Base-by-base conservation (phyloP, 2,888 invertebrate genomes). In the Apamea anceps region DNA sequence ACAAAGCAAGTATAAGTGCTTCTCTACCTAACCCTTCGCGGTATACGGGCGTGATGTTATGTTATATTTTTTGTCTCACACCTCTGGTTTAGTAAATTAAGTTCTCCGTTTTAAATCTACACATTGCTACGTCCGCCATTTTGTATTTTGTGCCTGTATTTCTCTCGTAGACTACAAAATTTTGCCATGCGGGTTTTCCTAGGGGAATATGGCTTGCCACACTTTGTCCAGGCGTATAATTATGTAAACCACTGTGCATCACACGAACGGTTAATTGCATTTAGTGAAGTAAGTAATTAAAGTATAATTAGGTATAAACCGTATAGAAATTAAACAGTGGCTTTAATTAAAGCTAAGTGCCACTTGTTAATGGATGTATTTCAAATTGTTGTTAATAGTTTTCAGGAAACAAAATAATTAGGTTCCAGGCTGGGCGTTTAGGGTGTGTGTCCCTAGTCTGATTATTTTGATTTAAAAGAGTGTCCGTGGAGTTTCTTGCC, bases 211-310 rank as follows among this genome's bases (percentile, higher is more conserved):
- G 60, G 74, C 66, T 72, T 75, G 84, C 63, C 72, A 75, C 60
- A 72, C 60, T 70, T 83, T 80, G 76, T 80, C 80, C 80, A 62
- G 70, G 75, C 48, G 70, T 80, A 42, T 76, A 84, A 83, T 83
- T 84, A 84, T 37, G 51, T 66, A 70, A 83, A 80, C 85, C 85
- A 85, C 85, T 66, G 68, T 80, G 76, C 81, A 80, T 60, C 51
- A 85, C 51, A 73, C 65, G 57, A 57, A 28, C 54, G 21, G 51
- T 72, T 85, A 73, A 80, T 85, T 84, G 45, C 80, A 76, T 54
- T 70, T 68, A 72, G 70, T 66, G 65, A 66, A 66, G n/a, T 37
- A 70, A 73, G 76, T 72, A 80, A 81, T 83, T 76, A 42, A 84
- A 84, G 62, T 66, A 45, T 85, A 85, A 85, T 76, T 80, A 85